Percentiles rank a stretch among this genome's conserved stretches.
These are phyloP conservation scores for Campaea margaritaria DNA, from an alignment of 2,888 invertebrate species.

Conservation along the genomic window DNA sequence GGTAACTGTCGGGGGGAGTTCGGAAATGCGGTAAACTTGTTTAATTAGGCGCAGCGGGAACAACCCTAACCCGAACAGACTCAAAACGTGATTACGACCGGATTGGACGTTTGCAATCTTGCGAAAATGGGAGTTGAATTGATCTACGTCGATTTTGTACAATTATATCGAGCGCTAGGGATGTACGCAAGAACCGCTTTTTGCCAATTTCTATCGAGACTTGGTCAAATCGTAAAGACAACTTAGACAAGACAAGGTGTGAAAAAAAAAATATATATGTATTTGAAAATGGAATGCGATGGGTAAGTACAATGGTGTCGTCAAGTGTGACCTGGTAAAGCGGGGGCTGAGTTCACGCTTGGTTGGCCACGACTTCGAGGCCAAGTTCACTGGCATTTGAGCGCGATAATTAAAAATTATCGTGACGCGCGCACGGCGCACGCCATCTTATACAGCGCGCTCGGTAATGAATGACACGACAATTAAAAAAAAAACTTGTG, in stretches of 20 bases:
- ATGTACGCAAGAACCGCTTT: background rate
- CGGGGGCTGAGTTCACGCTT: constrained; percentile 67
- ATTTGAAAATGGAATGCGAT: constrained; percentile 56
- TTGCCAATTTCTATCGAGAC: background rate
- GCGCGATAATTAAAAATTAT: constrained; percentile 84
- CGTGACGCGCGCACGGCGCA: constrained; percentile 80
- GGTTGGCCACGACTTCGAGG: constrained; percentile 72
- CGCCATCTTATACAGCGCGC: constrained; percentile 75
- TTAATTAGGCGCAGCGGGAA: constrained; percentile 48
- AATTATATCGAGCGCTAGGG: background rate
- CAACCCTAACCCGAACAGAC: constrained; percentile 39
- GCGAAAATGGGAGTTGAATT: constrained; percentile 16
- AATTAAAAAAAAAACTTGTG: constrained; percentile 49
- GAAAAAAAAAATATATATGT: constrained; percentile 42
- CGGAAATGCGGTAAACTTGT: constrained; percentile 42
- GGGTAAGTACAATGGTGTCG: constrained; percentile 63
- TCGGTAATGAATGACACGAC: constrained; percentile 48
- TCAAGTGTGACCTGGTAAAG: constrained; percentile 78
- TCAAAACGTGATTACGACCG: constrained; percentile 30
- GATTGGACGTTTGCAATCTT: constrained; percentile 27
- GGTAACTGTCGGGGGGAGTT: constrained; percentile 43
- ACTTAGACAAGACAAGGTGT: constrained; percentile 30
- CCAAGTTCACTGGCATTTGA: constrained; percentile 86
- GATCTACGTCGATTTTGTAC: constrained; percentile 20
- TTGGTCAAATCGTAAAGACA: too few species aligned